phyloP scores from a whole-genome alignment of 2,888 invertebrate species.

The Cephus nigrinus region DNA sequence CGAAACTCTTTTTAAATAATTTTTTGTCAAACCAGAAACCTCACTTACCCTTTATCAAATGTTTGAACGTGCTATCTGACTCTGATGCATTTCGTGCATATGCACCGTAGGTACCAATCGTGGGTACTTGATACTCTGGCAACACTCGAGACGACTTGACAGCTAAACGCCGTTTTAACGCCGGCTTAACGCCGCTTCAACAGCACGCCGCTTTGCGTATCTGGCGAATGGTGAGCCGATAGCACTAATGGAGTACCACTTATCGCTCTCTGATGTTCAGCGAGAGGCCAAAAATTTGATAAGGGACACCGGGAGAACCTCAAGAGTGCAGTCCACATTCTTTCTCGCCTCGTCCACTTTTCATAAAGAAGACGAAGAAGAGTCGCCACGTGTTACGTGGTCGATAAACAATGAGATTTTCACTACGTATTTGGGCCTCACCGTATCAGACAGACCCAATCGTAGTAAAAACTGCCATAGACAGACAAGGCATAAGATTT shows the following conservation, averaged over 20 bases:
- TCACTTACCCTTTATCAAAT: not conserved
- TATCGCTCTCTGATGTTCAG: slow-evolving; percentile 7
- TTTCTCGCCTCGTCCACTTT: not conserved
- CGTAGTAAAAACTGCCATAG: not conserved
- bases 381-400: not conserved
- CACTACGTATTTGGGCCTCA: not conserved
- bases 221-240: slow-evolving; percentile 7
- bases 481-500: too few relatives aligned
- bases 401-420: not conserved
- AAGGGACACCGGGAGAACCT: not conserved
- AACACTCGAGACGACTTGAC: not conserved
- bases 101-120: not conserved
- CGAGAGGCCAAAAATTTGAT: slow-evolving; percentile 4
- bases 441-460: not conserved
- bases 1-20: not conserved
- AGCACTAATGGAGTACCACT: slow-evolving; percentile 1
- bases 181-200: not conserved
- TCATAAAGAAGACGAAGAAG: not conserved
- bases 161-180: not conserved
- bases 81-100: not conserved
- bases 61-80: not conserved
- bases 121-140: not conserved
- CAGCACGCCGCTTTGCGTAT: slow-evolving; percentile 1
- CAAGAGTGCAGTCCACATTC: not conserved
- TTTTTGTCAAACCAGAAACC: not conserved